Base-by-base conservation (phyloP, 1,140 invertebrate species). In the Pectinophora gossypiella region DNA sequence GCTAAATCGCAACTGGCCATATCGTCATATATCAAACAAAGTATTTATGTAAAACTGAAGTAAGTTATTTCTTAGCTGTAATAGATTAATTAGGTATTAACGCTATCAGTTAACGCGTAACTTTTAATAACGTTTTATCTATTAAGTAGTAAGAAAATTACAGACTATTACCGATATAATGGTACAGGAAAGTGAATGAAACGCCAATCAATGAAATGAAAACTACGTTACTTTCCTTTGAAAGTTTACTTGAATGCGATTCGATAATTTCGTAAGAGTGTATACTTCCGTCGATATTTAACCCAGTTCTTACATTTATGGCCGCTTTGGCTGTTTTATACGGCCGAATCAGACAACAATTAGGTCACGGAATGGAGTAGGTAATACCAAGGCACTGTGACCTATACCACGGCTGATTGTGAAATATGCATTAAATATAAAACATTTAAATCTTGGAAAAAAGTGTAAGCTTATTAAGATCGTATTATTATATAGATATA, bases 271-370 rank as follows among this genome's bases (percentile, higher is more conserved):
- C 16, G n/a, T 15, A 2, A 16, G 7, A 40, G n/a, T 40, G 16
- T 3, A 7, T 40, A 40, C 3, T 15, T 40, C 12, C 36, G 36
- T 84, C 78, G 76, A 80, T 84, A 84, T 85, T 85, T 85, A 84
- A 82, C 79, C 80, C 60, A 81, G 64, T 82, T 82, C 73, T 75
- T 73, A 64, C 77, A 76, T 83, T 84, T 84, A 83, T 81, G 76
- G 83, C 57, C 72, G 72, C 75, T 79, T 79, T 58, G 64, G 63
- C 59, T 74, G 70, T 74, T 80, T 72, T 66, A 64, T 6, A 63
- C 5, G 5, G 56, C 63, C 64, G 72, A 81, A 81, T 79, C 68
- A 72, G 72, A 70, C 68, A 74, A 72, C 76, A 84, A 82, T 82
- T 81, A 82, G 82, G 82, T 84, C 82, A 78, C 45, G 61, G 63